Evolutionary conservation across 2,113 vertebrate genomes (phyloP).

Genomic region (Onychostruthus taczanowskii): DNA sequence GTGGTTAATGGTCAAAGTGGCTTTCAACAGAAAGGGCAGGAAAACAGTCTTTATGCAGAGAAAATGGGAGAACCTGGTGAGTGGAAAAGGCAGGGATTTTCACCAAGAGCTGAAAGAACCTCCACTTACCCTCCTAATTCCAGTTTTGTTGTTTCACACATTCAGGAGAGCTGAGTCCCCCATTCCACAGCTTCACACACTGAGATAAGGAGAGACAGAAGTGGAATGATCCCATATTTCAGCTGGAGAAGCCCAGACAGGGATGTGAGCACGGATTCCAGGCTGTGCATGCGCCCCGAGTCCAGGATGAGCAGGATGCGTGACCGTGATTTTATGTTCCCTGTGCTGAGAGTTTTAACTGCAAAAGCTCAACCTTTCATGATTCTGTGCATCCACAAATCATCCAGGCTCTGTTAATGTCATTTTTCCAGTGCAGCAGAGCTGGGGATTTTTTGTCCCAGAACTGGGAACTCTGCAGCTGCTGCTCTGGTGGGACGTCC

Average conservation of each 20-base stretch:
- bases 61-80: background rate
- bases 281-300: fast-evolving
- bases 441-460: background rate
- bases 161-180: background rate
- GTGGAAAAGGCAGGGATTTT: background rate
- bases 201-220: background rate
- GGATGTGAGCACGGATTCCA: background rate
- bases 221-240: background rate
- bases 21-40: background rate
- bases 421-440: background rate
- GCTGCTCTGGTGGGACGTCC: background rate
- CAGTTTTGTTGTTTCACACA: background rate
- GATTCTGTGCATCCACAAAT: background rate
- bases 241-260: background rate
- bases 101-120: background rate
- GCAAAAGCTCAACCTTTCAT: background rate
- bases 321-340: fast-evolving
- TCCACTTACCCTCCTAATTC: background rate
- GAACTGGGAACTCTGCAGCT: background rate
- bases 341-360: background rate
- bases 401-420: background rate
- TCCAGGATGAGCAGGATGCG: background rate
- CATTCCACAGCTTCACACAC: fast-evolving
- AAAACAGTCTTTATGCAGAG: background rate
- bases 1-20: background rate